Percentiles rank a stretch among this genome's conserved stretches.
Evolutionary conservation across 2,113 vertebrate genomes (phyloP).

Genomic region (Ranitomeya variabilis): DNA sequence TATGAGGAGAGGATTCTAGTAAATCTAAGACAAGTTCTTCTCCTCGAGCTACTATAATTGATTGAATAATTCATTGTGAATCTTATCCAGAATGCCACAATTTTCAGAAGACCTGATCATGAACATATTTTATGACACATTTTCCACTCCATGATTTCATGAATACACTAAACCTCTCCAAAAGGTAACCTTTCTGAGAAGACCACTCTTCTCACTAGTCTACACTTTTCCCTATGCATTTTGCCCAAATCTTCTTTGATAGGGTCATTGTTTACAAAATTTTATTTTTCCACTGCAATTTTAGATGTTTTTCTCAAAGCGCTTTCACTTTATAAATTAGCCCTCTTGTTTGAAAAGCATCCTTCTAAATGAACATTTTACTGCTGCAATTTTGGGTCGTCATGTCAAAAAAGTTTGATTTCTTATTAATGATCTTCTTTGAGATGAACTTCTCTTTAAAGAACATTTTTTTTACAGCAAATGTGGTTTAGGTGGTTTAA

Average conservation of each 20-base stretch:
- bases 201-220: background rate
- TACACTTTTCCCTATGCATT: background rate
- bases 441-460: too few species aligned
- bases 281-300: background rate
- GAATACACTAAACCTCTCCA: background rate
- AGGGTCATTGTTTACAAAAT: background rate
- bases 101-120: background rate
- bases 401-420: too few species aligned
- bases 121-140: background rate
- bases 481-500: too few species aligned
- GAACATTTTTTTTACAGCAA: too few species aligned
- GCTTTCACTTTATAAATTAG: too few species aligned
- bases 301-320: too few species aligned
- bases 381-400: too few species aligned
- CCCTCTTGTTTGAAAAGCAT: too few species aligned
- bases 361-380: too few species aligned
- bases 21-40: slow-evolving; percentile 1
- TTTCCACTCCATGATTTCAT: background rate
- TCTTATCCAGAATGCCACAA: background rate
- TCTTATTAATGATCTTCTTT: too few species aligned
- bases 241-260: too few species aligned
- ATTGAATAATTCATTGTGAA: background rate
- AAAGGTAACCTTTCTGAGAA: background rate
- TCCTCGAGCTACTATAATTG: background rate
- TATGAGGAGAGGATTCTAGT: background rate